Conservation (phyloP, 2,888 invertebrate species). For the Cataglyphis rosenhaueri region DNA sequence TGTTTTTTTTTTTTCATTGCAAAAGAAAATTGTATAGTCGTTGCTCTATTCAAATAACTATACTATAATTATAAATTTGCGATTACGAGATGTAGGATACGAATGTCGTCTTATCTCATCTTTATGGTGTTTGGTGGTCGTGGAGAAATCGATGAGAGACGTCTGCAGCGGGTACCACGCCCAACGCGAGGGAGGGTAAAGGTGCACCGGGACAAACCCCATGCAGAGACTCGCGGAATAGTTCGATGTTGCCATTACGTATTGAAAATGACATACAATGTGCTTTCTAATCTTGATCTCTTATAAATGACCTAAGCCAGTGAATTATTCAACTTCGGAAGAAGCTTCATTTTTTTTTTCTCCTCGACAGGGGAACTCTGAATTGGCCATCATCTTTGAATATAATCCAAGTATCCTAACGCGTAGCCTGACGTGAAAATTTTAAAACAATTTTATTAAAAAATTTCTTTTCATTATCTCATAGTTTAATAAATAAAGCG, state of each 20-base stretch:
- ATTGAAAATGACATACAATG: conserved; percentile 62
- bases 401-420: neutral
- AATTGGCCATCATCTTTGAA: conserved; percentile 4
- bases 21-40: neutral
- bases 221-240: conserved; percentile 67
- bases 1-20: neutral
- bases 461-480: neutral
- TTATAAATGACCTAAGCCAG: conserved; percentile 69
- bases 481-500: neutral
- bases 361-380: neutral
- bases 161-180: conserved; percentile 81
- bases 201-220: conserved; percentile 80
- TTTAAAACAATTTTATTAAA: neutral
- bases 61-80: neutral
- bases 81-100: neutral
- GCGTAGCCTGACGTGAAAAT: neutral
- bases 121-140: conserved; percentile 72
- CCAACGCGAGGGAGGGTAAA: conserved; percentile 76
- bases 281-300: conserved; percentile 59
- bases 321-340: conserved; percentile 68
- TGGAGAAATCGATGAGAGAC: conserved; percentile 81
- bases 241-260: conserved; percentile 60
- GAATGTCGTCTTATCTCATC: conserved; percentile 35
- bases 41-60: neutral
- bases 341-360: conserved; percentile 60